Conservation (phyloP, 2,113 vertebrate genomes). For the Hystrix cristata region DNA sequence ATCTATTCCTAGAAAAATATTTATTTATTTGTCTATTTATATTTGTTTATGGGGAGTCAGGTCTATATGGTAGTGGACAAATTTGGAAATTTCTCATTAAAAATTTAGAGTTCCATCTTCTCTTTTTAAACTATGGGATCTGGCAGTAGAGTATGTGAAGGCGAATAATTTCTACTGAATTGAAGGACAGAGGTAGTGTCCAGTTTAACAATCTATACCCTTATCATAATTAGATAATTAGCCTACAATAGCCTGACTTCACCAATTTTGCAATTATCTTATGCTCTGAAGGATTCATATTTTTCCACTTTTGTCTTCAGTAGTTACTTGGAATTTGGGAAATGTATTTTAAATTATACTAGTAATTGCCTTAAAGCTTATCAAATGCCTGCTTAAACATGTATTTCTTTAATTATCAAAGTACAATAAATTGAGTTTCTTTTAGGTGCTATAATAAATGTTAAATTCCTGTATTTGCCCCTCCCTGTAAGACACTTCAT, state of each 20-base stretch:
- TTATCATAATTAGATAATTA: no score
- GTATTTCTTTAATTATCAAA: not conserved
- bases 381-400: not conserved
- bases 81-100: not conserved
- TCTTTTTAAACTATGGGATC: not conserved
- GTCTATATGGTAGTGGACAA: not conserved
- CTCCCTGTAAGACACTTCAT: not conserved
- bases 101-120: not conserved
- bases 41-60: not conserved
- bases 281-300: not conserved
- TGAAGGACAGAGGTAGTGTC: not conserved
- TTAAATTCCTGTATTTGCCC: not conserved
- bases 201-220: not conserved
- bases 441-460: not conserved
- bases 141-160: not conserved
- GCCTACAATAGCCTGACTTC: not conserved
- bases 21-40: not conserved
- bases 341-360: not conserved
- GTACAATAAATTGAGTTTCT: not conserved
- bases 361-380: not conserved
- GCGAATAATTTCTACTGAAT: not conserved
- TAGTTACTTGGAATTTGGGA: not conserved
- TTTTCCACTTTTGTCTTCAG: not conserved
- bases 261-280: not conserved
- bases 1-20: not conserved